Conservation (phyloP, 2,888 invertebrate species). For the Eubasilissa splendida region DNA sequence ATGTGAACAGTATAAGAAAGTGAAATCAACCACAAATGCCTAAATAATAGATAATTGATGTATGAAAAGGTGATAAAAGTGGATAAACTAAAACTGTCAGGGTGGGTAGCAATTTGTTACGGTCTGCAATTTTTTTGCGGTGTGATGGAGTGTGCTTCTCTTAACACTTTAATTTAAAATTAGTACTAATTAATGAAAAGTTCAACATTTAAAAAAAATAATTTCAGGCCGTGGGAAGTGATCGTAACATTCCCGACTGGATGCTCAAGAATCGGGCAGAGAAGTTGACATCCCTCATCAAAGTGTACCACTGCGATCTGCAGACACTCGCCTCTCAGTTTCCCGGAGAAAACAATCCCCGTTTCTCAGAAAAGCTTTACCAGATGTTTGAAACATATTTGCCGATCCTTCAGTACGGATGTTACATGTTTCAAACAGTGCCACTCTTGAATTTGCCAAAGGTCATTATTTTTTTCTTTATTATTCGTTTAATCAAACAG, state of each 20-base stretch:
- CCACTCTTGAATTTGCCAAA: slow-evolving; percentile 87
- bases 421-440: slow-evolving; percentile 87
- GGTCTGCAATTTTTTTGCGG: too few species aligned
- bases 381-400: slow-evolving; percentile 92
- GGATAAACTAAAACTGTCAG: too few species aligned
- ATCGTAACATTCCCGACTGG: slow-evolving; percentile 88
- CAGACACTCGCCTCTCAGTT: slow-evolving; percentile 77
- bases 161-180: too few species aligned
- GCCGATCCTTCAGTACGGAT: slow-evolving; percentile 86
- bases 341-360: slow-evolving; percentile 71
- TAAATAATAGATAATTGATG: too few species aligned
- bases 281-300: slow-evolving; percentile 82
- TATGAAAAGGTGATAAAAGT: too few species aligned
- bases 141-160: too few species aligned
- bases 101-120: too few species aligned
- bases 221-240: slow-evolving; percentile 87
- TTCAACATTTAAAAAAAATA: too few species aligned
- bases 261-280: slow-evolving; percentile 85
- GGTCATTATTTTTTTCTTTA: slow-evolving; percentile 66
- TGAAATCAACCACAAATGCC: too few species aligned
- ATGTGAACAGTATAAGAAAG: too few species aligned
- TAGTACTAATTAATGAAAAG: too few species aligned
- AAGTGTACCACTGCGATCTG: slow-evolving; percentile 89
- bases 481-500: too few species aligned
- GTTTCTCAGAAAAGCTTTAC: slow-evolving; percentile 83